Evolutionary conservation across 2,113 vertebrate genomes (phyloP).

Genomic region (Cyrtonyx montezumae): DNA sequence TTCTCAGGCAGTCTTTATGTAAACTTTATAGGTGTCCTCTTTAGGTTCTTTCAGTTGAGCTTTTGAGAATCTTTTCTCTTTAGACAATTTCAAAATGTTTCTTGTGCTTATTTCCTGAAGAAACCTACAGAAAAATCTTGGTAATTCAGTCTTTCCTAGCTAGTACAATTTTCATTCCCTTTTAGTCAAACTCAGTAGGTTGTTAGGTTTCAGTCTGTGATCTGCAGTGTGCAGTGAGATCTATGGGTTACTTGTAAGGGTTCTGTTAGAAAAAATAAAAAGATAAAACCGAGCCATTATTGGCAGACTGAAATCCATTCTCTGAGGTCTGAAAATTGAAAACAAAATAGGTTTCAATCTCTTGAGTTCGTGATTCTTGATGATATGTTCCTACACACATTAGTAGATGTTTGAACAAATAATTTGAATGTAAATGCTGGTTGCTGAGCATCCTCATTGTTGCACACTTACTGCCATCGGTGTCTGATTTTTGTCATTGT

Average conservation of each 20-base stretch:
- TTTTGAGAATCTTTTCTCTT: neutral
- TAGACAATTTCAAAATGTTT: neutral
- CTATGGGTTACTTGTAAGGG: neutral
- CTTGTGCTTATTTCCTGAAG: neutral
- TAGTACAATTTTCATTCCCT: neutral
- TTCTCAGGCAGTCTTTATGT: neutral
- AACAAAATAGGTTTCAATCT: neutral
- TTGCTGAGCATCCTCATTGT: neutral
- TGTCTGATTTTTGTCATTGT: slow-evolving; percentile 15
- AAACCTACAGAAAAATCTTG: neutral
- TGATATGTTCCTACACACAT: neutral
- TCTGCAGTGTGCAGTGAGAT: neutral
- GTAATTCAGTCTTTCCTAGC: neutral
- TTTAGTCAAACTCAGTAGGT: neutral
- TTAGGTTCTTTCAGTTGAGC: neutral
- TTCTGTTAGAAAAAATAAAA: neutral
- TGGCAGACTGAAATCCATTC: neutral
- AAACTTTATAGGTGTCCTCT: neutral
- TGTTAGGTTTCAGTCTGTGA: neutral
- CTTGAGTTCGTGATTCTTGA: neutral
- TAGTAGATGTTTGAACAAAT: neutral
- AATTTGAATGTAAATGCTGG: neutral
- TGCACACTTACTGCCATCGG: neutral
- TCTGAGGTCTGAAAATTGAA: neutral
- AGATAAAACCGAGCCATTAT: neutral